Evolutionary conservation across 2,113 vertebrate genomes (phyloP), one percentile per base, ranked within the genome.

Genomic region (Pavo muticus): DNA sequence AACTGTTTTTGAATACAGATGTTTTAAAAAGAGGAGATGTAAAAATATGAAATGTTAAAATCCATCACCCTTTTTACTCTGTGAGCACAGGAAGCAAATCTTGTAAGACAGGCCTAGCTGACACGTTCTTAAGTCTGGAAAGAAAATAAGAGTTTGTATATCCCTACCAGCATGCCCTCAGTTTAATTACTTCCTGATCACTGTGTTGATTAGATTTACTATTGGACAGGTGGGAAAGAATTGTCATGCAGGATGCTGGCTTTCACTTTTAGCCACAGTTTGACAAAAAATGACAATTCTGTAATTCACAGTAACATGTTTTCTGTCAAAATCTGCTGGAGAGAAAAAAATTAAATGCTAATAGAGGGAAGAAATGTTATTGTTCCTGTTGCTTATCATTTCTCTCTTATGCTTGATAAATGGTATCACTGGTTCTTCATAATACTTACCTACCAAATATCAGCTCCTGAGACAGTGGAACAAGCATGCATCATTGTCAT

Each of bases 61-160:
- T 11, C 17, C 17, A 70, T 84, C 48, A 89, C 37, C 61, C 11
- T 93, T 27, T 91, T 94, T 82, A 71, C 56, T 87, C 68, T 94
- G 69, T 91, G 75, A 93, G 67, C 92, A 93, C 60, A 91, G 94
- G 92, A 95, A 94, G 87, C 92, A 95, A 95, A 94, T 90, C 45
- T 84, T 91, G 94, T 94, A 83, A 87, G 87, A 88, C 32, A 96
- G 90, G 48, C 70, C 73, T 92, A 90, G 93, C 50, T 96, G 84
- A 92, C 96, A 84, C 42, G 45, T 90, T 84, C 91, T 93, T 89
- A 65, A 71, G 93, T 93, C 95, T 83, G 45, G 52, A 93, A 95
- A 78, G 61, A 85, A 92, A 92, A 80, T 69, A 97, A 95, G 87
- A 93, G 97, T 94, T 91, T 95, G 60, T 94, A 83, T 95, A 92